A percentile compares a stretch with the other conserved stretches of the same genome.
Conservation (phyloP, 53 echinoderm and acorn worm species). For the Apostichopus leukothele region DNA sequence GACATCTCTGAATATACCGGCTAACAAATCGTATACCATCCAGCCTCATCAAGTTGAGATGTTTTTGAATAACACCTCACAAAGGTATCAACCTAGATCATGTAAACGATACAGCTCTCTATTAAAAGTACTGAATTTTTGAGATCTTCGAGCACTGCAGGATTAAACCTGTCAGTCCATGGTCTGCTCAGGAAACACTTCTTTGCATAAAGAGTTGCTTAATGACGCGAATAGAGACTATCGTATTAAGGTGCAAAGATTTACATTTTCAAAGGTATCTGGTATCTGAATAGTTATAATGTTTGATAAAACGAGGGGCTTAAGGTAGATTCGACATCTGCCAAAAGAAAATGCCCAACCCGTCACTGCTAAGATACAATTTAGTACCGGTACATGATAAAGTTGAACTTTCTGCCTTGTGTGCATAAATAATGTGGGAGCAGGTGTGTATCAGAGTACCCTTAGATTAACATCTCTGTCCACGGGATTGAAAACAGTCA, state of each 20-base stretch:
- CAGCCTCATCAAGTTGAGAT: background rate
- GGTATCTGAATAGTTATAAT: background rate
- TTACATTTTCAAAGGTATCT: background rate
- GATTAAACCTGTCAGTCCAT: conserved; percentile 8
- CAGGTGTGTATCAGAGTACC: background rate
- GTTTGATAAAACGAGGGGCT: background rate
- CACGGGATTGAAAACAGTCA: background rate
- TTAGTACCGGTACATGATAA: too few relatives aligned
- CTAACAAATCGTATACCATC: background rate
- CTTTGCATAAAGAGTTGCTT: conserved; percentile 19
- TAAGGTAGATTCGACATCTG: conserved; percentile 2
- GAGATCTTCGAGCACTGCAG: conserved; percentile 4
- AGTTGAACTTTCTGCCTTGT: too few relatives aligned
- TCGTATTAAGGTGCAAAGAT: conserved; percentile 21
- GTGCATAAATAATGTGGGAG: background rate
- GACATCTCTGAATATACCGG: background rate
- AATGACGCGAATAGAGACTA: conserved; percentile 28
- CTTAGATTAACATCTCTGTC: background rate
- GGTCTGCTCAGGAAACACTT: conserved; percentile 24
- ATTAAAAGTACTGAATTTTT: conserved; percentile 20
- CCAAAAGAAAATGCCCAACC: background rate
- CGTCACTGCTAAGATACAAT: too few relatives aligned
- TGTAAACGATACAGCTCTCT: conserved; percentile 25
- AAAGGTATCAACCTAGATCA: conserved; percentile 24
- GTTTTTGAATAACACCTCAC: background rate